phyloP scores from a whole-genome alignment of 2,113 vertebrate genomes.

The Pseudorasbora parva region DNA sequence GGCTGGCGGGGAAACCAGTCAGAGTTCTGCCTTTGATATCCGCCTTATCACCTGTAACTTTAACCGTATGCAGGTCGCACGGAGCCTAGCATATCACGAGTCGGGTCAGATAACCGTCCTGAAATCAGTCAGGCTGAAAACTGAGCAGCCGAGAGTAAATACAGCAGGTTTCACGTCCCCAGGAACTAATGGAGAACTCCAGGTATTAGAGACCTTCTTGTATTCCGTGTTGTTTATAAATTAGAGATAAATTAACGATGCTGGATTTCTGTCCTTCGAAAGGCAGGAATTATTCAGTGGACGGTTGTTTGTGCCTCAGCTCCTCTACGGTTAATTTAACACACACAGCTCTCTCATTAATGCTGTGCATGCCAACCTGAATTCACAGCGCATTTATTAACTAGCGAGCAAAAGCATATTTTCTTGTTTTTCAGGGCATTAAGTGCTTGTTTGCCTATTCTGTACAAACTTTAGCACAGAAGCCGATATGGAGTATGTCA shows the following conservation, averaged over 20 bases:
- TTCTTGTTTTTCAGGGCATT: not conserved
- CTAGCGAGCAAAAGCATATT: not conserved
- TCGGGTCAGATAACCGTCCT: not conserved
- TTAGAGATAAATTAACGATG: not conserved
- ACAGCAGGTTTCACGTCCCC: not conserved
- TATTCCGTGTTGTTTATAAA: not conserved
- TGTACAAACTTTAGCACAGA: not conserved
- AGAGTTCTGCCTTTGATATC: not conserved
- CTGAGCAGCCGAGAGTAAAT: not conserved
- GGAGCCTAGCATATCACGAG: not conserved
- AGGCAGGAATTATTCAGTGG: not conserved
- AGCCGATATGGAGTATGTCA: not conserved
- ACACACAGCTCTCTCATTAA: slow-evolving; percentile 37
- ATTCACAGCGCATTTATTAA: slow-evolving; percentile 22
- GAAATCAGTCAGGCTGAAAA: not conserved
- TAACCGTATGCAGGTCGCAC: not conserved
- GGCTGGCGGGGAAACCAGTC: not conserved
- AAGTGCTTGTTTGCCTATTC: slow-evolving; percentile 18
- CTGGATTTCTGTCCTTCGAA: not conserved
- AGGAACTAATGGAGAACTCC: not conserved
- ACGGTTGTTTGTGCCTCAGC: not conserved
- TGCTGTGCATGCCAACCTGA: not conserved
- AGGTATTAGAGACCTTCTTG: not conserved
- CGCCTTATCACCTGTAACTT: not conserved
- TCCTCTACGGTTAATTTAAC: not conserved